Evolutionary conservation across 1,140 invertebrate genomes (phyloP).

Genomic region (Heliothis virescens): DNA sequence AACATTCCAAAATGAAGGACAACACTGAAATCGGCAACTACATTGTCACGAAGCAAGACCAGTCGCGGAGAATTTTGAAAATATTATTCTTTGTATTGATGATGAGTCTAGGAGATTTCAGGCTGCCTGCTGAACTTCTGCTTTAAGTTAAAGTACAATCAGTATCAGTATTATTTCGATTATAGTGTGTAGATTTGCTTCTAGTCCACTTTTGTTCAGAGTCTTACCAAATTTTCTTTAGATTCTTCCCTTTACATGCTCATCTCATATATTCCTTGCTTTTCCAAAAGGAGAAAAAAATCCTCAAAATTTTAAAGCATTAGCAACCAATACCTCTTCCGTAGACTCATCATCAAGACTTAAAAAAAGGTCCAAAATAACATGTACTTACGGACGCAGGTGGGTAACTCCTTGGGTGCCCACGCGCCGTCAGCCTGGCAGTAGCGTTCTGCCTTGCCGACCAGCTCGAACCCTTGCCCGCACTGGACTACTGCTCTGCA

Average conservation of each 20-base stretch:
- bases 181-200: too few relatives aligned
- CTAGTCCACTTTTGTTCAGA: neutral
- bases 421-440: constrained; percentile 96
- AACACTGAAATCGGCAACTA: constrained; percentile 83
- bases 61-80: constrained; percentile 58
- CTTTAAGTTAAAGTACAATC: too few relatives aligned
- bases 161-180: too few relatives aligned
- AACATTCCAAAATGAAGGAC: constrained; percentile 80
- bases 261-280: too few relatives aligned
- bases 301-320: neutral
- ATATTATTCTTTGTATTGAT: constrained; percentile 56
- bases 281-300: too few relatives aligned
- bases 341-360: constrained; percentile 73
- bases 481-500: constrained; percentile 97
- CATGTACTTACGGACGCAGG: constrained; percentile 92
- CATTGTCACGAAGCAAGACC: constrained; percentile 86
- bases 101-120: constrained; percentile 67
- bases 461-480: constrained; percentile 96
- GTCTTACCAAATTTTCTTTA: too few relatives aligned
- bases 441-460: constrained; percentile 93
- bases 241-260: too few relatives aligned
- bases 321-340: too few relatives aligned
- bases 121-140: neutral
- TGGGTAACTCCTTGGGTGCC: constrained; percentile 95
- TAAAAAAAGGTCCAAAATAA: constrained; percentile 37